A percentile compares a stretch with the other conserved stretches of the same genome.
phyloP scores from a whole-genome alignment of 2,113 vertebrate species.

The Brachyhypopomus gauderio region DNA sequence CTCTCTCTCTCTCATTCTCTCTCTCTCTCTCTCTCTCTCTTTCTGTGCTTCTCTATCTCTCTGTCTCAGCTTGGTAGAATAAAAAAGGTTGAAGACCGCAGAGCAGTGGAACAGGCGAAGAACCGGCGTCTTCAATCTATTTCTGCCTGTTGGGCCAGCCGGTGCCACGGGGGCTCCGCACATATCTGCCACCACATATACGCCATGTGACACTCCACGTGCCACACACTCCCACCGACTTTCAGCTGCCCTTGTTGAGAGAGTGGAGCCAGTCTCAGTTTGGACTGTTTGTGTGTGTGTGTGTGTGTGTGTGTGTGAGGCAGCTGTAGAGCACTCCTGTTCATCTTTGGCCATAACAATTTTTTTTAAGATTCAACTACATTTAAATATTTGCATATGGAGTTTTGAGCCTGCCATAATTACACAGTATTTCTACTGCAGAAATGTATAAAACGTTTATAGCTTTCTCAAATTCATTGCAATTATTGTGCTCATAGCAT shows the following conservation, averaged over 20 bases:
- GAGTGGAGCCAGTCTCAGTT: constrained; percentile 34
- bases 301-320: constrained; percentile 6
- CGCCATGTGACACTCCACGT: constrained; percentile 53
- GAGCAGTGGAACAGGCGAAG: constrained; percentile 32
- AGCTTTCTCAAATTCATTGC: neutral
- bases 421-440: neutral
- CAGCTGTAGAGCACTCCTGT: neutral
- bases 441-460: neutral
- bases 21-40: constrained; percentile 22
- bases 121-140: constrained; percentile 52
- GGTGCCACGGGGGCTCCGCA: constrained; percentile 51
- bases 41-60: constrained; percentile 23
- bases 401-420: neutral
- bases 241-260: constrained; percentile 53
- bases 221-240: constrained; percentile 47
- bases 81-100: constrained; percentile 37
- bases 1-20: constrained; percentile 18
- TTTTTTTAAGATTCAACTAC: too few relatives aligned
- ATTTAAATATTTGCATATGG: too few relatives aligned
- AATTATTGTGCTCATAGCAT: too few relatives aligned
- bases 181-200: constrained; percentile 54
- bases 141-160: constrained; percentile 48
- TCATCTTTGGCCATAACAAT: neutral
- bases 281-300: neutral
- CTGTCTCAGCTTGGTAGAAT: constrained; percentile 28